Base-by-base conservation (phyloP, 2,797 vertebrate genomes). In the Notoglanidium macrostoma region DNA sequence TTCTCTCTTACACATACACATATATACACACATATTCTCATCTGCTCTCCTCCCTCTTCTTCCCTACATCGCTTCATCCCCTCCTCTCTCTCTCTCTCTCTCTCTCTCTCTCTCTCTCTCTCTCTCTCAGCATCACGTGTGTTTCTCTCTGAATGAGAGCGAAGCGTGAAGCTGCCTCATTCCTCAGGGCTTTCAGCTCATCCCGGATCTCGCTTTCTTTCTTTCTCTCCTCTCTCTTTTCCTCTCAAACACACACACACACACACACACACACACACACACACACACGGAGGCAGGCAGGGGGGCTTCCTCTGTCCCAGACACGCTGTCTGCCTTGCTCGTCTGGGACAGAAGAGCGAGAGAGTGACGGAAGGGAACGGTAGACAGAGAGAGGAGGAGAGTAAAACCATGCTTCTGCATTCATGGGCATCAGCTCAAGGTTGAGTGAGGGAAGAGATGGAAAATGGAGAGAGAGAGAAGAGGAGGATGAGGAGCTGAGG, bases 141-240 rank as follows among this genome's bases (percentile, higher is more conserved):
- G 86, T 92, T 92, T 86, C 87, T 89, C 92, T 88, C 91, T 83
- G 19, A 90, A 87, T 93, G 93, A 92, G 88, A 84, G 49, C 44
- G 89, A 84, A 88, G 74, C 78, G 59, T 63, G 78, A 85, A 84
- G 78, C 63, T 81, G 76, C 87, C 85, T 86, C 87, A 81, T 87
- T 86, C 88, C 86, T 88, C 83, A 84, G 84, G 74, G 86, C 89
- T 91, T 83, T 83, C 85, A 26, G 51, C 85, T 54, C 40, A 78
- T 79, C 86, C 73, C 19, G 17, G 76, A 72, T 68, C 74, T 85
- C 51, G n/a, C 84, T 70, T 83, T 90, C 70, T 74, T 78, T 68
- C 84, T 54, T 32, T 44, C 29, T 23, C 70, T 74, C 78, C 29
- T 23, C 70, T 74, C 78, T 46, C 83, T 61, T 73, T 23, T 29